Conservation (phyloP, 2,797 vertebrate genomes). For the Smutsia temminckii region DNA sequence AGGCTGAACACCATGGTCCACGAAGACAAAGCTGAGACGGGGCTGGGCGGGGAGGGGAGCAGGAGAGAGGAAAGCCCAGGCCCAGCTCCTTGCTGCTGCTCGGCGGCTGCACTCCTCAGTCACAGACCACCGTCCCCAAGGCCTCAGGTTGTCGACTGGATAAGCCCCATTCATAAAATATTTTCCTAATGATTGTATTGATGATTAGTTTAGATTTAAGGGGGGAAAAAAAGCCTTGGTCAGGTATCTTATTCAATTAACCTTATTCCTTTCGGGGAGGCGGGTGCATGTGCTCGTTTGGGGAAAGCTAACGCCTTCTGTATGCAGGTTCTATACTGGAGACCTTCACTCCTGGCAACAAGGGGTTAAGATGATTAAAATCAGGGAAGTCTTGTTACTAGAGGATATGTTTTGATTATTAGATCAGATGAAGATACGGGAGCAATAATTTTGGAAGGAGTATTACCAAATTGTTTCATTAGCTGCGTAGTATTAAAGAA, state of each 20-base stretch:
- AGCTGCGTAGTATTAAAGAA: conserved; percentile 84
- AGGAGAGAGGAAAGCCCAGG: not conserved
- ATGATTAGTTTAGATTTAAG: not conserved
- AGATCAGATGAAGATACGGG: conserved; percentile 85
- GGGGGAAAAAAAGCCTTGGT: not conserved
- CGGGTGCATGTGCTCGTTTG: not conserved
- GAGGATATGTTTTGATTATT: conserved; percentile 86
- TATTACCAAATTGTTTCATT: conserved; percentile 85
- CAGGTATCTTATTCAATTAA: conserved; percentile 67
- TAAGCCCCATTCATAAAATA: not conserved
- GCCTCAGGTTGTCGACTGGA: not conserved
- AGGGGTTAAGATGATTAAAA: conserved; percentile 84
- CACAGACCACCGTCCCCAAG: not conserved
- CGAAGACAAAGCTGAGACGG: not conserved
- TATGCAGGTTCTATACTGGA: not conserved
- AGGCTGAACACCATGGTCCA: not conserved
- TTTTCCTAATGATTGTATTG: conserved; percentile 6
- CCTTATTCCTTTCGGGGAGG: not conserved
- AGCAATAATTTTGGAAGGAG: conserved; percentile 83
- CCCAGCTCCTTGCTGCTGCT: not conserved
- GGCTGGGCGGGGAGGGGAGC: fast-evolving
- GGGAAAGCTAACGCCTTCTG: conserved; percentile 20
- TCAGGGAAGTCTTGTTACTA: conserved; percentile 81
- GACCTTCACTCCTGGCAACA: conserved; percentile 52
- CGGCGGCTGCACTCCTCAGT: not conserved